Percentiles rank a stretch among this genome's conserved stretches.
These are phyloP conservation scores for Molossus alvarezi DNA, from an alignment of 2,797 vertebrate genomes.

Conservation along the genomic window DNA sequence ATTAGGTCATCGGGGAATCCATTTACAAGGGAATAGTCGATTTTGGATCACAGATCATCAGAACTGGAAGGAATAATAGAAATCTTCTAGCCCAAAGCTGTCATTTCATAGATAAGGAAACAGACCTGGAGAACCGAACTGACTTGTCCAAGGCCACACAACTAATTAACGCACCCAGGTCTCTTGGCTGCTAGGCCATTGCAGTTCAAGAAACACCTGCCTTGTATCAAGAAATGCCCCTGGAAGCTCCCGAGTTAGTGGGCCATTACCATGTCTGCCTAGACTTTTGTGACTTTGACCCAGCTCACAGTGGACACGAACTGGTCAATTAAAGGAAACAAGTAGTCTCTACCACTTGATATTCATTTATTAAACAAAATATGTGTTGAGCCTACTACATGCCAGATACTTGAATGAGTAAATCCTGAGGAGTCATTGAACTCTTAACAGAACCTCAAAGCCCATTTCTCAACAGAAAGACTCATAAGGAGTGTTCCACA, in stretches of 20 bases:
- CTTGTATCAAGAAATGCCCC: not conserved
- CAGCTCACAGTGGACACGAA: conserved; percentile 42
- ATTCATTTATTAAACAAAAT: conserved; percentile 45
- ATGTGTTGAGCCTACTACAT: not conserved
- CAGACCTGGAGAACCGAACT: conserved; percentile 30
- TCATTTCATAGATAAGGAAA: conserved; percentile 60
- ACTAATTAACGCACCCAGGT: not conserved
- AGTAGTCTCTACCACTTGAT: not conserved
- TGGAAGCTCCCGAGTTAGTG: not conserved
- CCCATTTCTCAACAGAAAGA: conserved; percentile 47
- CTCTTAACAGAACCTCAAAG: not conserved
- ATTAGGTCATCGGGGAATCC: conserved; percentile 61
- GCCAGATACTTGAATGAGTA: conserved; percentile 22
- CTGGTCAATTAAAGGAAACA: not conserved
- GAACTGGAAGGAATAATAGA: conserved; percentile 58
- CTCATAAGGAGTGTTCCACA: not conserved
- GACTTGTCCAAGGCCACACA: conserved; percentile 24
- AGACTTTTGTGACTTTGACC: conserved; percentile 52
- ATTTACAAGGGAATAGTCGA: conserved; percentile 67
- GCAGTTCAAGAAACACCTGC: conserved; percentile 15
- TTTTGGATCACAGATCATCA: conserved; percentile 78
- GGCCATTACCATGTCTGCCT: not conserved
- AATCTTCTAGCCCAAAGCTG: conserved; percentile 7
- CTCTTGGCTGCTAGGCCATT: not conserved
- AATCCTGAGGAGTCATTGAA: not conserved